A percentile compares a stretch with the other conserved stretches of the same genome.
phyloP scores from a whole-genome alignment of 2,888 invertebrate genomes.

The Scaptodrosophila latifasciaeformis region DNA sequence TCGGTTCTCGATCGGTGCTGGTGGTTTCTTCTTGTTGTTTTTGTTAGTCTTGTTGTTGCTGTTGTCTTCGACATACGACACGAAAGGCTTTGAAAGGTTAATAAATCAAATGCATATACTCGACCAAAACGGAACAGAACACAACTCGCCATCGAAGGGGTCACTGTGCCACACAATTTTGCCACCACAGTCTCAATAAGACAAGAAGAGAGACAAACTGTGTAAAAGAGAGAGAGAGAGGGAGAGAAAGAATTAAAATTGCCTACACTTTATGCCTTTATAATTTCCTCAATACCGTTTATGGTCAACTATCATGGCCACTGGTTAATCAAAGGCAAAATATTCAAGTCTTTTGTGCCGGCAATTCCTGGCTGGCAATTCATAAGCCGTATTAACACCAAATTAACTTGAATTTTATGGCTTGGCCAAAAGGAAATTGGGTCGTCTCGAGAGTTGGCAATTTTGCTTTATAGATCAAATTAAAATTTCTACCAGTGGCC shows the following conservation, averaged over 20 bases:
- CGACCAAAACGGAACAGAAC: slow-evolving; percentile 30
- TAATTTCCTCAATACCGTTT: slow-evolving; percentile 64
- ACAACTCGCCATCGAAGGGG: slow-evolving; percentile 34
- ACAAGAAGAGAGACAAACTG: too few relatives aligned
- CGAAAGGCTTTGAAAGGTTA: slow-evolving; percentile 68
- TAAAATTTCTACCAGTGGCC: background rate
- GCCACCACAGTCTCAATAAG: too few relatives aligned
- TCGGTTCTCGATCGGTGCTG: too few relatives aligned
- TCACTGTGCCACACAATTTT: background rate
- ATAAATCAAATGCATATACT: slow-evolving; percentile 66
- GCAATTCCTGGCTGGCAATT: slow-evolving; percentile 4
- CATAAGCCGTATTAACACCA: slow-evolving; percentile 53
- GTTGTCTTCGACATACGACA: slow-evolving; percentile 56
- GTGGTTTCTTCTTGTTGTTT: slow-evolving; percentile 21
- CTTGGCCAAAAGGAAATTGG: slow-evolving; percentile 38
- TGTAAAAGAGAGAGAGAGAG: too few relatives aligned
- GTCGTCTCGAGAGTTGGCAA: slow-evolving; percentile 22
- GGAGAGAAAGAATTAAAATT: too few relatives aligned
- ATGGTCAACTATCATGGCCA: slow-evolving; percentile 33
- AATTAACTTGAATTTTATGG: slow-evolving; percentile 47
- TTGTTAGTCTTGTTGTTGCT: slow-evolving; percentile 13
- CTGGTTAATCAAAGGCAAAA: slow-evolving; percentile 50
- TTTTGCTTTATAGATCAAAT: too few relatives aligned
- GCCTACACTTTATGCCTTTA: slow-evolving; percentile 60
- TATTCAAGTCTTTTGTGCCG: slow-evolving; percentile 56